Percentiles rank a stretch among this genome's conserved stretches.
Conservation (phyloP, 92 coral and sea anemone genomes). For the Parazoanthus atlanticus region DNA sequence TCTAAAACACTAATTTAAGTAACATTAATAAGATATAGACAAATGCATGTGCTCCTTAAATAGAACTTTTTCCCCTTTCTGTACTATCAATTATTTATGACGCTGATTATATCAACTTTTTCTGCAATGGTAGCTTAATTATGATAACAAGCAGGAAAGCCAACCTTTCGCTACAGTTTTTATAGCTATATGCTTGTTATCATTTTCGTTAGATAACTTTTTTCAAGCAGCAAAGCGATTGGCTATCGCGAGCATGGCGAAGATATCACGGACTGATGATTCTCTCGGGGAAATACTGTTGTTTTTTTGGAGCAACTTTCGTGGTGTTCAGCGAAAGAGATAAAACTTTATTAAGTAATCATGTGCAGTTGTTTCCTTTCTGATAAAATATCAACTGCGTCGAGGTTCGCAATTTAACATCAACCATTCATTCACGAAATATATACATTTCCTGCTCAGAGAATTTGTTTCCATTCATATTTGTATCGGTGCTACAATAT, state of each 20-base stretch:
- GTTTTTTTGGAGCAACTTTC: not conserved
- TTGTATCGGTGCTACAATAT: not conserved
- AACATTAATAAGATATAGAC: not conserved
- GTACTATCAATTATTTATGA: constrained; percentile 3
- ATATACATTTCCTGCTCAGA: not conserved
- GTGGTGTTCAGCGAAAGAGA: not conserved
- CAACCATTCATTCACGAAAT: too few relatives aligned
- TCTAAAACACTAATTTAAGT: not conserved
- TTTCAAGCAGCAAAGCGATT: not conserved
- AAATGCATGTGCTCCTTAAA: not conserved
- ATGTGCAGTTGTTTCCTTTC: not conserved
- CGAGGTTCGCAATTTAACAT: not conserved
- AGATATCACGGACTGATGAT: not conserved
- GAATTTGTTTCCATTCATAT: not conserved
- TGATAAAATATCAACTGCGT: not conserved
- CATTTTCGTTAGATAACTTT: not conserved
- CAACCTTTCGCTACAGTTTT: not conserved
- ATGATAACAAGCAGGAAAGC: not conserved
- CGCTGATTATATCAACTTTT: not conserved
- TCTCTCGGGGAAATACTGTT: not conserved
- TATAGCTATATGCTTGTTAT: not conserved
- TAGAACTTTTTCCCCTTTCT: not conserved
- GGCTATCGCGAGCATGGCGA: too few relatives aligned
- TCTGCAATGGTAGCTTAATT: not conserved
- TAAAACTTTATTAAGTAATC: not conserved